Base-by-base conservation (phyloP, 2,113 vertebrate species). In the Hippocampus zosterae region DNA sequence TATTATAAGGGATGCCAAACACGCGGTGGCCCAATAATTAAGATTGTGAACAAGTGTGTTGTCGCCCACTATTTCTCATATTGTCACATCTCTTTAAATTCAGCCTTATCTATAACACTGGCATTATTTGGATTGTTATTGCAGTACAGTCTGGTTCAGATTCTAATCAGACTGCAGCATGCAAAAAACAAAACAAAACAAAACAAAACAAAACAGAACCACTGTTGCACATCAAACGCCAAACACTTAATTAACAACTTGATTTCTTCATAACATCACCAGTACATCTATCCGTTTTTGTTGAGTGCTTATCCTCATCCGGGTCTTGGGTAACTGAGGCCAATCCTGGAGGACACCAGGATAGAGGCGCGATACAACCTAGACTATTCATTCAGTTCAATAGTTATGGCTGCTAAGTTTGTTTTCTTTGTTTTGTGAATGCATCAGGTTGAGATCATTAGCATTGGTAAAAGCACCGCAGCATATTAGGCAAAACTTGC, bases 41-140 rank as follows among this genome's bases (percentile, higher is more conserved):
- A 64, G 62, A 23, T 64, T 25, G 63, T 25, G 42, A 65, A 16
- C 63, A 46, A 44, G 41, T 12, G 41, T 65, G 41, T 65, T 65
- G 48, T 46, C 42, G 18, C n/a, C 42, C 18, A 8, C 5, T 46
- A 25, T 25, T 65, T 65, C 23, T 25, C 63, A 46, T 27, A 15
- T 65, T 7, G 13, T 44, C 41, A 27, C 41, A 15, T 11, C 19
- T 23, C 40, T 44, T 65, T 44, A 33, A 65, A 46, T 15, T 23
- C 41, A 15, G 10, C 37, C 61, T 63, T 63, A 63, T 63, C 61
- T 41, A 40, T 21, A 23, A 3, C 62, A 12, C 2, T 65, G n/a
- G 10, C 18, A n/a, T 42, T 41, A n/a, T 41, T 63, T 7, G 44
- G 25, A 25, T 65, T 46, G 3, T 44, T 46, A 16, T 65, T 44